A percentile compares a stretch with the other conserved stretches of the same genome.
Evolutionary conservation across 2,797 vertebrate genomes (phyloP).

Genomic region (Perodicticus potto): DNA sequence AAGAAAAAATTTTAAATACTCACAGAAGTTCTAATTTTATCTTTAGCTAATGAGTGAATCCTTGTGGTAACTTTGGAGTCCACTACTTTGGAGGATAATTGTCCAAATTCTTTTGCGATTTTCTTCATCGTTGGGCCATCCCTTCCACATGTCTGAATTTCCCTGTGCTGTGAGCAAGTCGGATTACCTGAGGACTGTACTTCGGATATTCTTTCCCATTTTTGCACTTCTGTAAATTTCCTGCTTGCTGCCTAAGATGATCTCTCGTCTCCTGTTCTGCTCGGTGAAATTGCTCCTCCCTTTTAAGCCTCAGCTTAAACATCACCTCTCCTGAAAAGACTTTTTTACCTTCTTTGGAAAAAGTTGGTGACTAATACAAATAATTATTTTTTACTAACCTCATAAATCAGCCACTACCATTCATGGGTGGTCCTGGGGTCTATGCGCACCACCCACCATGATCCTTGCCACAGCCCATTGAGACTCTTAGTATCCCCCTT

Average conservation of each 20-base stretch:
- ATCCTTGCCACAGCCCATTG: background rate
- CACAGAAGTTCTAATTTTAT: background rate
- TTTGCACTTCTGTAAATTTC: too few species aligned
- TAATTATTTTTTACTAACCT: background rate
- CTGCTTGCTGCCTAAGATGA: background rate
- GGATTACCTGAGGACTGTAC: too few species aligned
- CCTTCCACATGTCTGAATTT: background rate
- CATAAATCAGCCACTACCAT: background rate
- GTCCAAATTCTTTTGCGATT: background rate
- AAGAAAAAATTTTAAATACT: background rate
- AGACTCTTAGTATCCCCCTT: background rate
- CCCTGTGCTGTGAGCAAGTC: background rate
- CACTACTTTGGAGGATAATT: background rate
- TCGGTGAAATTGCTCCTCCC: background rate
- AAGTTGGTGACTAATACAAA: background rate
- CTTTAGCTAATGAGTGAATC: background rate
- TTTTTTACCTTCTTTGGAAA: background rate
- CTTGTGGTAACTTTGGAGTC: background rate
- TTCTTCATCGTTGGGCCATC: background rate
- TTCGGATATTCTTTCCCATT: background rate
- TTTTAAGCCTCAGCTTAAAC: background rate
- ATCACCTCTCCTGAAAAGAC: background rate
- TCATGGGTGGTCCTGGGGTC: background rate
- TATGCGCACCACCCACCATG: accelerated
- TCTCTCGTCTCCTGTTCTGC: background rate